Base-by-base conservation (phyloP, 2,797 vertebrate genomes). In the Gymnopithys bicolor region DNA sequence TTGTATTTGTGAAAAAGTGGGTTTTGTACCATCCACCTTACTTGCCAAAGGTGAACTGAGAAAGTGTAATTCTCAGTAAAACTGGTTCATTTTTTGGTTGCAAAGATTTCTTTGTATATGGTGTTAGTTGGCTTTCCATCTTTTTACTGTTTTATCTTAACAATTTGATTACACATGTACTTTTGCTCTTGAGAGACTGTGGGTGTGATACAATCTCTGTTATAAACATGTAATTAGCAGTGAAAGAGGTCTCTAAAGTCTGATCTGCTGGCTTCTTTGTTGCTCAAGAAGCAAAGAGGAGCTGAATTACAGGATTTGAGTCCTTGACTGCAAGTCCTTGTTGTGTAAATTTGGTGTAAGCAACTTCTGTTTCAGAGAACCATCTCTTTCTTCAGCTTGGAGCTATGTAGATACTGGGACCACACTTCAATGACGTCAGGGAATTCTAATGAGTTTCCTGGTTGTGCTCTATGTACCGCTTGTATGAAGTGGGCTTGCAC, bases 21-120 rank as follows among this genome's bases (percentile, higher is more conserved):
- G 0, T 18, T 91, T 90, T 87, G 19, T 82, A 55, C 25, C 23
- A 45, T 11, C 4, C 25, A 39, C 5, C 6, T 85, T 58, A 33
- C 37, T 78, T 93, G 27, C 30, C 17, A 18, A 58, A 84, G n/a
- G 76, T 79, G 67, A 77, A 19, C 22, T 46, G 51, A 82, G 48
- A 79, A 94, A 83, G 83, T n/a, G 9, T 87, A 58, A 28, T 88
- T 90, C 27, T 77, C 39, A 41, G n/a, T 64, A 76, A 87, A 89
- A 84, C 55, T 2, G 0, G 21, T 55, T 87, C 37, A 1, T 41
- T 66, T 39, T 62, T 84, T 46, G 24, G 7, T 84, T 81, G 67
- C 46, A 64, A 84, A 82, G 58, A 46, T 71, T 89, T 89, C 24
- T 70, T 64, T 78, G 28, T 91, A 37, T 56, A 37, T 63, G 19